Conservation (phyloP, 2,888 invertebrate species). For the Mesorhabditis sp. region DNA sequence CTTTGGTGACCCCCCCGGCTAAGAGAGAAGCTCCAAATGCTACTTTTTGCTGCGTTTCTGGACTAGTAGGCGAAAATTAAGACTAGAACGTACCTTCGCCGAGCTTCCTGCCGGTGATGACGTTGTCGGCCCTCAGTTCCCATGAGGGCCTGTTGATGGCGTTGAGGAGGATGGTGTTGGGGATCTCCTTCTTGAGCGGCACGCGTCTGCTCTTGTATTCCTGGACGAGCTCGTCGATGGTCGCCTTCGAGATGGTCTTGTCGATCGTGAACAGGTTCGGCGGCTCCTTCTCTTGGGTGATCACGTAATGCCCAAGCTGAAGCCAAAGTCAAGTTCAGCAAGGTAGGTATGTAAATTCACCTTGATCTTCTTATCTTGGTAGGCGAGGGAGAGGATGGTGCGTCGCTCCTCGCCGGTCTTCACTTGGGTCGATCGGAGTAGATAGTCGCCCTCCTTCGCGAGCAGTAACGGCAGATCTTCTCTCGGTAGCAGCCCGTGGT, state of each 20-base stretch:
- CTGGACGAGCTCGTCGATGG: constrained; percentile 4
- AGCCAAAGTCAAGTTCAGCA: background rate
- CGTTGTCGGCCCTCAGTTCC: constrained; percentile 5
- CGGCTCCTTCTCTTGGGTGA: background rate
- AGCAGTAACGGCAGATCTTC: background rate
- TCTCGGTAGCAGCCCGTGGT: constrained; percentile 5
- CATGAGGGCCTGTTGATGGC: background rate
- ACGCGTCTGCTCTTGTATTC: background rate
- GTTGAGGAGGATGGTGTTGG: background rate
- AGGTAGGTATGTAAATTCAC: background rate
- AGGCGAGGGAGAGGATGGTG: background rate
- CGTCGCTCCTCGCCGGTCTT: background rate
- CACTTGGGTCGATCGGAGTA: background rate
- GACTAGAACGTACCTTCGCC: background rate
- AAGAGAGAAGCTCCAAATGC: no score
- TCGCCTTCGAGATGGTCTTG: background rate
- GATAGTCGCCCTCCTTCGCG: background rate
- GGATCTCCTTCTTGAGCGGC: background rate
- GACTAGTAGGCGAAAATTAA: no score
- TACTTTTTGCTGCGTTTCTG: no score
- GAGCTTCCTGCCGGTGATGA: background rate
- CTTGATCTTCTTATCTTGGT: background rate
- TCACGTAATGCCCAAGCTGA: background rate
- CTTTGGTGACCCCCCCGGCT: no score
- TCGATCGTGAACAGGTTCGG: background rate